These are phyloP conservation scores for Meteorus sp. DNA, from an alignment of 1,140 invertebrate genomes.

Conservation along the genomic window DNA sequence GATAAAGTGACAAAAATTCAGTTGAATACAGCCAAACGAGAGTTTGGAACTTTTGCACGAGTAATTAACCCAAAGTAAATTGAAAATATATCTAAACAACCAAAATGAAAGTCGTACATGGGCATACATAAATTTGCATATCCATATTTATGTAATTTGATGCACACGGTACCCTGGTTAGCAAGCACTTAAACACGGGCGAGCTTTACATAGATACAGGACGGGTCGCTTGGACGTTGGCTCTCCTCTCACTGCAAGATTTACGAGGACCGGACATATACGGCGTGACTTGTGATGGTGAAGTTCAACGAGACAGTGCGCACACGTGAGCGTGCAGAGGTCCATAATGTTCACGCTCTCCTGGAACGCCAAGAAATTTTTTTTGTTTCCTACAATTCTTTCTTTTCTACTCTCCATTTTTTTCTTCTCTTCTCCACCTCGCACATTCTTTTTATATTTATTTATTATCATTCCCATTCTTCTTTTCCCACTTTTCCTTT, in stretches of 20 bases:
- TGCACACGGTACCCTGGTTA: slow-evolving; percentile 17
- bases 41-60: background rate
- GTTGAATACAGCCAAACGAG: background rate
- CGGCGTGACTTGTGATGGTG: background rate
- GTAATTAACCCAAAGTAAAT: slow-evolving; percentile 7
- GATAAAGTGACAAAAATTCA: background rate
- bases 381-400: background rate
- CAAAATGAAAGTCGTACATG: background rate
- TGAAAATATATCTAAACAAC: slow-evolving; percentile 14
- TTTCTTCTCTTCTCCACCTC: background rate
- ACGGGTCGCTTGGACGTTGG: background rate
- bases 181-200: slow-evolving; percentile 7
- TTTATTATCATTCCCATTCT: background rate
- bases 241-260: slow-evolving; percentile 15
- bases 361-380: too few relatives aligned
- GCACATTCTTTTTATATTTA: background rate
- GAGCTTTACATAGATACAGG: background rate
- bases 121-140: too few relatives aligned
- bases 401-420: background rate
- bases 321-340: background rate
- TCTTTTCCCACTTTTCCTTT: background rate
- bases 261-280: slow-evolving; percentile 15
- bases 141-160: background rate
- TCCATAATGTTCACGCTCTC: background rate
- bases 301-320: slow-evolving; percentile 3